These are phyloP conservation scores for Montipora capricornis DNA, from an alignment of 64 coral and sea anemone genomes.

Conservation along the genomic window DNA sequence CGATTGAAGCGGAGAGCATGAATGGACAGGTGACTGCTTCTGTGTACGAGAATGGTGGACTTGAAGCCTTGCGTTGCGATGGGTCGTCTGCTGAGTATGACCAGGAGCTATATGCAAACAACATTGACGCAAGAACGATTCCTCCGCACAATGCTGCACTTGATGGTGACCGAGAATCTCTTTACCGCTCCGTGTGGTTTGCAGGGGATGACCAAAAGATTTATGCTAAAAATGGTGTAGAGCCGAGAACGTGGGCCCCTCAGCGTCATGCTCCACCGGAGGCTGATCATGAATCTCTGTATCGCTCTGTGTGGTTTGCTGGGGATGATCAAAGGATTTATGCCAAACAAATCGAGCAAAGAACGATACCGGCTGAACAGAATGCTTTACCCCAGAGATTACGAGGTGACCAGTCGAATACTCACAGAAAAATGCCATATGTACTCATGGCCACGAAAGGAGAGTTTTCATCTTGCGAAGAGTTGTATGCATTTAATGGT, in stretches of 20 bases:
- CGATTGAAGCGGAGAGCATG: background rate
- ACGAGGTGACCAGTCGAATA: background rate
- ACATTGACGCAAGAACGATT: background rate
- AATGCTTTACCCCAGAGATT: background rate
- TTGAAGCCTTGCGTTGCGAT: background rate
- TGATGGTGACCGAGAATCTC: background rate
- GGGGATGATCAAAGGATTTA: background rate
- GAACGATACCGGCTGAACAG: background rate
- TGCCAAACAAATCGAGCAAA: background rate
- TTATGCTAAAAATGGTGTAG: background rate
- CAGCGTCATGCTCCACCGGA: background rate
- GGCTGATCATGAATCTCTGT: background rate
- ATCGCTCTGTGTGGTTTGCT: background rate
- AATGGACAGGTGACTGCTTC: constrained; percentile 8
- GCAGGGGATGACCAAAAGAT: background rate
- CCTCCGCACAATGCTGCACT: background rate
- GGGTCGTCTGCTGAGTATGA: background rate
- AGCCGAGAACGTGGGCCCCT: background rate
- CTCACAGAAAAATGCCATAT: background rate
- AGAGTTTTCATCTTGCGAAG: background rate
- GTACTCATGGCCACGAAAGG: background rate
- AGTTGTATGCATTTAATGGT: background rate
- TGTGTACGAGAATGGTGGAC: constrained; percentile 2
- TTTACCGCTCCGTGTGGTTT: background rate
- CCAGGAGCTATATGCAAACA: background rate